Evolutionary conservation across 2,113 vertebrate genomes (phyloP).

Genomic region (Mastomys natalensis): DNA sequence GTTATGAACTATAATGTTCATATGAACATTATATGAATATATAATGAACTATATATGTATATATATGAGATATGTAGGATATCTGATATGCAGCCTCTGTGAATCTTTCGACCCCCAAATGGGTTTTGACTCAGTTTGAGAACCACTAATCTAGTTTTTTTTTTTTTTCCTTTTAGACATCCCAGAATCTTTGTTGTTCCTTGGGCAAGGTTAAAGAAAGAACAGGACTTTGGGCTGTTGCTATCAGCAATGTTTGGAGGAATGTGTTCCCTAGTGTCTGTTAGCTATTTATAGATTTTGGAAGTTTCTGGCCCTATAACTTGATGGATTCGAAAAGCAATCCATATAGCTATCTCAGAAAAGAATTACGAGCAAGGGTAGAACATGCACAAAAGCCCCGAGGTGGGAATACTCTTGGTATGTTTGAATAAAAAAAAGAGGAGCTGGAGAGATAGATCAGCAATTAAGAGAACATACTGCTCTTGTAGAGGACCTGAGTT

Average conservation of each 20-base stretch:
- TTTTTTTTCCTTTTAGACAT: neutral
- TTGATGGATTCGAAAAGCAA: constrained; percentile 17
- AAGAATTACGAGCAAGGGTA: neutral
- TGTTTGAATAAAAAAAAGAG: constrained; percentile 36
- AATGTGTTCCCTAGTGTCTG: neutral
- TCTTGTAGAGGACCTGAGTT: neutral
- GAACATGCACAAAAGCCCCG: neutral
- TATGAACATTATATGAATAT: no score
- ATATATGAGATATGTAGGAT: neutral
- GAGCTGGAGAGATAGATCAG: neutral
- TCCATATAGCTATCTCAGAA: neutral
- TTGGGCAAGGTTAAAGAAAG: neutral
- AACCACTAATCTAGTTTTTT: neutral
- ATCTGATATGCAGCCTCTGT: neutral
- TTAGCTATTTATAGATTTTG: constrained; percentile 11
- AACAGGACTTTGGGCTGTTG: neutral
- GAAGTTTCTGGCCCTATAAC: neutral
- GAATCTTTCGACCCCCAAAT: neutral
- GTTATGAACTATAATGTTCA: neutral
- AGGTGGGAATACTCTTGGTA: neutral
- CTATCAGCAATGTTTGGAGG: neutral
- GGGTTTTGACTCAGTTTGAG: neutral
- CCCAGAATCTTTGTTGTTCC: neutral
- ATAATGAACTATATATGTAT: no score
- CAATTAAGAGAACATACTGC: neutral